These are phyloP conservation scores for Paramacrobiotus metropolitanus DNA, from an alignment of 1,140 invertebrate genomes.

Conservation along the genomic window DNA sequence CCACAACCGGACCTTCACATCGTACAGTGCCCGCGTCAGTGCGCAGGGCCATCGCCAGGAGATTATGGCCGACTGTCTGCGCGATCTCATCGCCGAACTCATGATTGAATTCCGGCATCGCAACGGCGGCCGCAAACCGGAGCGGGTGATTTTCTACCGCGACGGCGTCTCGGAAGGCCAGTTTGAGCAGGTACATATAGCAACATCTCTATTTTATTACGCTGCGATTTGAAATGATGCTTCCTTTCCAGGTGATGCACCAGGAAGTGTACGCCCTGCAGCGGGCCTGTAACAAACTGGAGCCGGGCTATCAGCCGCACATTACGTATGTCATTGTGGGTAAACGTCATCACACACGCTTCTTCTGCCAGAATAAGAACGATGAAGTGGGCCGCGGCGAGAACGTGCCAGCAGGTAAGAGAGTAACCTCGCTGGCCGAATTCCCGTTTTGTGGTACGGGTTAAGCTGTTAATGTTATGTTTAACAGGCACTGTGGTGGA, in stretches of 20 bases:
- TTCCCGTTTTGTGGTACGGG: too few species aligned
- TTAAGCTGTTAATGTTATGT: too few species aligned
- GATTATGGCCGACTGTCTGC: conserved; percentile 47
- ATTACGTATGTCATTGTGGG: conserved; percentile 68
- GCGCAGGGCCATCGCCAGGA: conserved; percentile 27
- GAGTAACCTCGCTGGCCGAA: too few species aligned
- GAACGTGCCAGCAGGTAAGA: conserved; percentile 56
- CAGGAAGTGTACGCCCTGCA: conserved; percentile 38
- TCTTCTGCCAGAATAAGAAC: conserved; percentile 31
- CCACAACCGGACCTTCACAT: conserved; percentile 12
- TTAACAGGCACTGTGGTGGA: conserved; percentile 36
- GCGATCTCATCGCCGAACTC: conserved; percentile 37
- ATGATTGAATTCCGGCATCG: conserved; percentile 28
- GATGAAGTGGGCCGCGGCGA: conserved; percentile 17
- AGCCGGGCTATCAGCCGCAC: conserved; percentile 28
- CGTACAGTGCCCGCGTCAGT: conserved; percentile 15
- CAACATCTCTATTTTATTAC: too few species aligned
- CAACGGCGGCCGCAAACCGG: conserved; percentile 23
- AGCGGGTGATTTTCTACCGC: conserved; percentile 44
- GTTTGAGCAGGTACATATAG: conserved; percentile 42
- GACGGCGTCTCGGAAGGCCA: conserved; percentile 75
- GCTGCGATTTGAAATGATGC: too few species aligned
- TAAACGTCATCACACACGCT: conserved; percentile 62
- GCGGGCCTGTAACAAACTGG: conserved; percentile 32
- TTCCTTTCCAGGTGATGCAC: too few species aligned